phyloP scores from a whole-genome alignment of 2,797 vertebrate genomes.

The Phylloscopus collybita region DNA sequence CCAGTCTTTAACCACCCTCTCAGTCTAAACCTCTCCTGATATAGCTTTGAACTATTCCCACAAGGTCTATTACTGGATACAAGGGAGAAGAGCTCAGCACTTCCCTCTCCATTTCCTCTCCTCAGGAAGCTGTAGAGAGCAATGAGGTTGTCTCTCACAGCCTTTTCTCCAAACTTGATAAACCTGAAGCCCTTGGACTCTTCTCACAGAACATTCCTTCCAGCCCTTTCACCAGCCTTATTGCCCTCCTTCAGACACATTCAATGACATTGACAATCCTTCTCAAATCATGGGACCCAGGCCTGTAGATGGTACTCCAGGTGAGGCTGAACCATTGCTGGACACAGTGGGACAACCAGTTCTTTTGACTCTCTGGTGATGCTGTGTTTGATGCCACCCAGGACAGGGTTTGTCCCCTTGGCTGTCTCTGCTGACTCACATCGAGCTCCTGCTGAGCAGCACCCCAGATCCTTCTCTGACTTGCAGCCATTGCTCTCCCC shows the following conservation, averaged over 20 bases:
- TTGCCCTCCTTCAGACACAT: not conserved
- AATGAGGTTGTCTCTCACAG: not conserved
- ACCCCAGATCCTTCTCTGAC: not conserved
- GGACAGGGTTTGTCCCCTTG: not conserved
- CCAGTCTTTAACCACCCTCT: not conserved
- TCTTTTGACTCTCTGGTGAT: not conserved
- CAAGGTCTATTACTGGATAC: not conserved
- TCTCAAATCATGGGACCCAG: rapidly evolving
- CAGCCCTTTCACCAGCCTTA: not conserved
- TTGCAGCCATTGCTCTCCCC: not conserved
- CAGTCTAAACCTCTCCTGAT: not conserved
- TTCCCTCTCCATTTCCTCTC: not conserved
- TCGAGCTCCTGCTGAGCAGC: not conserved
- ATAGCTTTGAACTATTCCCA: not conserved
- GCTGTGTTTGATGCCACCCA: not conserved
- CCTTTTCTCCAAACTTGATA: not conserved
- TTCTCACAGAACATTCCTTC: not conserved
- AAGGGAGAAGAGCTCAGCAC: not conserved
- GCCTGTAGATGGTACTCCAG: not conserved
- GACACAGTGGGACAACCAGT: not conserved
- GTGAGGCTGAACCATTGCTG: not conserved
- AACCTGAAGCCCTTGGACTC: not conserved
- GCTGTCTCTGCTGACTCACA: not conserved
- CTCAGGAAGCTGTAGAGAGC: not conserved
- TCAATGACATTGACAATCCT: not conserved